Base-by-base conservation (phyloP, 2,797 vertebrate species). In the Myotis vivesi region DNA sequence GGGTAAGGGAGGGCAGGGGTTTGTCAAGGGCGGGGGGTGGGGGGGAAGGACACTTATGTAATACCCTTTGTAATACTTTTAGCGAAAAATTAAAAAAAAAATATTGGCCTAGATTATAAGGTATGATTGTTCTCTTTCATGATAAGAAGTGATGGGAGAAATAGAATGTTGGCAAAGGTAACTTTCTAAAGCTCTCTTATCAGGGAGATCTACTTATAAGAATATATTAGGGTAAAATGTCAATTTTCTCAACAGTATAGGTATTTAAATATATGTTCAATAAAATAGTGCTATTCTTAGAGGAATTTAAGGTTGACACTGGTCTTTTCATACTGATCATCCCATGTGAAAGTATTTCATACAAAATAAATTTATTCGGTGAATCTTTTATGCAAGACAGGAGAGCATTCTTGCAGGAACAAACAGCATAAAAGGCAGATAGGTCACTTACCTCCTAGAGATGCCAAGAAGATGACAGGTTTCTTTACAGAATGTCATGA, bases 101-200 rank as follows among this genome's bases (percentile, higher is more conserved):
- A 92, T 96, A 92, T 51, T 96, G 89, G 84, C 62, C 76, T 95
- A 93, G 93, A 97, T 97, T 95, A 96, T 87, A 83, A 96, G 62
- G 95, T 91, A 96, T 94, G 68, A 95, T 96, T 92, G 97, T 97
- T 91, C 95, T 95, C 68, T 97, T 97, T 97, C 88, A 71, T 93
- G 94, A 97, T 44, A 95, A 41, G 46, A 96, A 96, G 93, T 68
- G 7, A 96, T 83, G 81, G 49, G 13, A 85, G 94, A 97, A 96
- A 94, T 2, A 6, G 49, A 81, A 97, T 87, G 41, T 55, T 92
- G 68, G 79, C 30, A 92, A 68, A 36, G 3, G 93, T 86, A 97
- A 84, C 30, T 93, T 97, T 95, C 73, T 96, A 53, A 88, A 83
- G 53, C 19, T 94, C 33, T 82, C 51, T 51, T 82, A 44, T 66